Evolutionary conservation across 2,113 vertebrate genomes (phyloP).

Genomic region (Origma solitaria): DNA sequence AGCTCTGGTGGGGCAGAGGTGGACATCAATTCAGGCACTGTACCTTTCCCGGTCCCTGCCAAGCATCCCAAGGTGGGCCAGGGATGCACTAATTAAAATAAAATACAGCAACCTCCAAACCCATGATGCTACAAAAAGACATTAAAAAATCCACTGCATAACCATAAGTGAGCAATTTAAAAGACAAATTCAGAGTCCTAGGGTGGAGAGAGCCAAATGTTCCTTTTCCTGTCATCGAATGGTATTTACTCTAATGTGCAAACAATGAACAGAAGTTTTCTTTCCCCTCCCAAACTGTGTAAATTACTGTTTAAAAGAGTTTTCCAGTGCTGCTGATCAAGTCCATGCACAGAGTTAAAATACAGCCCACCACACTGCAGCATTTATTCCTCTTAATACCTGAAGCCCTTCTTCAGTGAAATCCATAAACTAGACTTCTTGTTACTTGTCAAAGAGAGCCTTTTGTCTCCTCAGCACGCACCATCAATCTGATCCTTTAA

Average conservation of each 20-base stretch:
- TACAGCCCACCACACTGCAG: background rate
- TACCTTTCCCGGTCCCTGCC: background rate
- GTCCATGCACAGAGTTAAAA: background rate
- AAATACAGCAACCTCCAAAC: background rate
- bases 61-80: background rate
- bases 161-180: constrained; percentile 12
- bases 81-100: background rate
- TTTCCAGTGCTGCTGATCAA: background rate
- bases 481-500: constrained; percentile 1
- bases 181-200: constrained; percentile 42
- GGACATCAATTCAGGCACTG: background rate
- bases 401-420: background rate
- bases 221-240: constrained; percentile 51
- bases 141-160: background rate
- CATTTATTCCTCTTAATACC: background rate
- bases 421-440: background rate
- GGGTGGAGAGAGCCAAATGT: constrained; percentile 5
- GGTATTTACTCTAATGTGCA: constrained; percentile 47
- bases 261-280: constrained; percentile 56
- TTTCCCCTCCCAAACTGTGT: background rate
- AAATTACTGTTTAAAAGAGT: constrained; percentile 17
- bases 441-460: background rate
- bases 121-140: background rate
- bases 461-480: constrained; percentile 1
- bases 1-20: background rate